Evolutionary conservation across 2,113 vertebrate species (phyloP).

Genomic region (Shinisaurus crocodilurus): DNA sequence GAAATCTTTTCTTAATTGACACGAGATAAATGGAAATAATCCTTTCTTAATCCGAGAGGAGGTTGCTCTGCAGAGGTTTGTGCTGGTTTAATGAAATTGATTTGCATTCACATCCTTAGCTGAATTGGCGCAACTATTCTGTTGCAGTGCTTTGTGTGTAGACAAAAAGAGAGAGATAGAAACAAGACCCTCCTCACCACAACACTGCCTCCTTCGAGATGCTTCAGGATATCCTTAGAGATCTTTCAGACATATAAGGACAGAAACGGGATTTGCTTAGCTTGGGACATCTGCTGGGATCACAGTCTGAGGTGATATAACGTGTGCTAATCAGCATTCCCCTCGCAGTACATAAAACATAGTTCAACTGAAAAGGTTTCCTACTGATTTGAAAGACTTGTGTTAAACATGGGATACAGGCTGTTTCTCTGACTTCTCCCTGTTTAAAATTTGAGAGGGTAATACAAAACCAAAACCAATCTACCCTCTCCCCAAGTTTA

Average conservation of each 20-base stretch:
- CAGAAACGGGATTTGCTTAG: constrained; percentile 21
- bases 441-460: constrained; percentile 27
- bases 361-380: constrained; percentile 63
- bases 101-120: background rate
- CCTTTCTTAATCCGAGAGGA: background rate
- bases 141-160: background rate
- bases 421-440: constrained; percentile 42
- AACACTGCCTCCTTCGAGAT: background rate
- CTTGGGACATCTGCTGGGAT: constrained; percentile 35
- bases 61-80: background rate
- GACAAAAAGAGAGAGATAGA: background rate
- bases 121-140: background rate
- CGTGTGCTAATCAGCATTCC: constrained; percentile 61
- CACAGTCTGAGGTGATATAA: constrained; percentile 28
- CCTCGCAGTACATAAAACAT: constrained; percentile 63
- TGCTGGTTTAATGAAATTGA: background rate
- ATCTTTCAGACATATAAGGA: background rate
- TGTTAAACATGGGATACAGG: constrained; percentile 50
- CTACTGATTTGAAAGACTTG: constrained; percentile 64
- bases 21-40: constrained; percentile 18
- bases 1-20: constrained; percentile 19
- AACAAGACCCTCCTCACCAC: background rate
- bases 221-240: background rate
- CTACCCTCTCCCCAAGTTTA: constrained; percentile 36
- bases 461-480: constrained; percentile 2